Evolutionary conservation across 2,888 invertebrate genomes (phyloP).

Genomic region (Tuta absoluta): DNA sequence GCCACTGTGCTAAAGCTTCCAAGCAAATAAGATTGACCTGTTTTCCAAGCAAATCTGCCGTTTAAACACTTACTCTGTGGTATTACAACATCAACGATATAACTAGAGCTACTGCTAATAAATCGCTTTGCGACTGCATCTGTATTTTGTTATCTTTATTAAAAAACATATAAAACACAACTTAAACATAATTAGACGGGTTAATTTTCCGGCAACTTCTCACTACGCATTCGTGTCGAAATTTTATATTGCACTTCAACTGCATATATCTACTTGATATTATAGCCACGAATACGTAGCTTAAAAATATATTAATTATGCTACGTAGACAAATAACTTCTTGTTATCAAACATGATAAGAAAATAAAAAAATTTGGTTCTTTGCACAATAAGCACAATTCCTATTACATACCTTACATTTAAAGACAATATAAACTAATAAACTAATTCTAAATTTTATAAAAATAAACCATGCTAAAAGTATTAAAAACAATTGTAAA

Average conservation of each 20-base stretch:
- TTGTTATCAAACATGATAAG: slow-evolving; percentile 12
- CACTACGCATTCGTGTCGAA: slow-evolving; percentile 1
- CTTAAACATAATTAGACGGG: not conserved
- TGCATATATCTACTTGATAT: not conserved
- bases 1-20: slow-evolving; percentile 6
- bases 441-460: slow-evolving; percentile 17
- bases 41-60: slow-evolving; percentile 10
- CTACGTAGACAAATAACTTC: slow-evolving; percentile 3
- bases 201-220: slow-evolving; percentile 2
- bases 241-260: slow-evolving; percentile 4
- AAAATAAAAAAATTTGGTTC: slow-evolving; percentile 23
- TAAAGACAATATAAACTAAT: slow-evolving; percentile 18
- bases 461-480: slow-evolving; percentile 61
- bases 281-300: slow-evolving; percentile 15
- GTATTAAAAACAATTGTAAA: slow-evolving; percentile 74
- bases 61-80: not conserved
- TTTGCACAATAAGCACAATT: slow-evolving; percentile 19
- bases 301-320: not conserved
- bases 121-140: slow-evolving; percentile 11
- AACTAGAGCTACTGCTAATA: slow-evolving; percentile 3
- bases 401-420: slow-evolving; percentile 19
- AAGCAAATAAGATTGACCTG: not conserved
- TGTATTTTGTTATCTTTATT: not conserved
- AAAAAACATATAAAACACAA: not conserved
- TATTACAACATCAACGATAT: slow-evolving; percentile 8